phyloP scores from a whole-genome alignment of 2,797 vertebrate species.

The Champsocephalus esox region DNA sequence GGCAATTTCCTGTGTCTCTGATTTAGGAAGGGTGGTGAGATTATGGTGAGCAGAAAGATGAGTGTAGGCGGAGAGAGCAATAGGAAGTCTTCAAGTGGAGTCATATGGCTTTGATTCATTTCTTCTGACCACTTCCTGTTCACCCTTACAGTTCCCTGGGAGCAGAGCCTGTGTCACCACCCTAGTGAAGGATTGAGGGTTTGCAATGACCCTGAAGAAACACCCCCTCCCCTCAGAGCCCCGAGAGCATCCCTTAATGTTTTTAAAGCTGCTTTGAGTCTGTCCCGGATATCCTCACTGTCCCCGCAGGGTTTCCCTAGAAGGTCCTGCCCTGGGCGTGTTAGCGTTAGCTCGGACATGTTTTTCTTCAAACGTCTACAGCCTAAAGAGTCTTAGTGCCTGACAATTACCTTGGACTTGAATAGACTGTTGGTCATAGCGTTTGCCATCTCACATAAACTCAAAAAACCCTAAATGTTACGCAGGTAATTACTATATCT shows the following conservation, averaged over 20 bases:
- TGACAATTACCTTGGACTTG: slow-evolving; percentile 54
- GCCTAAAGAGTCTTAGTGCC: slow-evolving; percentile 68
- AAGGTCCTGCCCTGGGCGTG: slow-evolving; percentile 62
- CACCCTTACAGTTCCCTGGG: slow-evolving; percentile 63
- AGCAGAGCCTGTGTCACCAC: slow-evolving; percentile 63
- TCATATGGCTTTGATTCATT: slow-evolving; percentile 78
- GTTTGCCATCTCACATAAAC: slow-evolving; percentile 21
- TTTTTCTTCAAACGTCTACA: slow-evolving; percentile 64
- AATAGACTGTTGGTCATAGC: slow-evolving; percentile 28
- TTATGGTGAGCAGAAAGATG: slow-evolving; percentile 3
- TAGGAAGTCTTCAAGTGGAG: slow-evolving; percentile 65
- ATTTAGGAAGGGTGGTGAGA: slow-evolving; percentile 36
- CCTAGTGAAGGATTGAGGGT: slow-evolving; percentile 56
- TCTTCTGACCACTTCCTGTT: slow-evolving; percentile 77
- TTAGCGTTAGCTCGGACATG: slow-evolving; percentile 60
- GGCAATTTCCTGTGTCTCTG: slow-evolving; percentile 61
- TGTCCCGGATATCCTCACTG: slow-evolving; percentile 75
- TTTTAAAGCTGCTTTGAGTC: slow-evolving; percentile 82
- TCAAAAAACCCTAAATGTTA: slow-evolving; percentile 36
- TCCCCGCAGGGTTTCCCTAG: slow-evolving; percentile 65
- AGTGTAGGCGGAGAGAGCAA: slow-evolving; percentile 38
- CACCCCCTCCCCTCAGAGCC: slow-evolving; percentile 51
- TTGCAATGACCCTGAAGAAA: slow-evolving; percentile 67
- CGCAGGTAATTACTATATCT: slow-evolving; percentile 37
- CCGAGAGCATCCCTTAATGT: slow-evolving; percentile 70